These are phyloP conservation scores for Drosophila neonasuta DNA, from an alignment of 2,888 invertebrate species.

Conservation along the genomic window DNA sequence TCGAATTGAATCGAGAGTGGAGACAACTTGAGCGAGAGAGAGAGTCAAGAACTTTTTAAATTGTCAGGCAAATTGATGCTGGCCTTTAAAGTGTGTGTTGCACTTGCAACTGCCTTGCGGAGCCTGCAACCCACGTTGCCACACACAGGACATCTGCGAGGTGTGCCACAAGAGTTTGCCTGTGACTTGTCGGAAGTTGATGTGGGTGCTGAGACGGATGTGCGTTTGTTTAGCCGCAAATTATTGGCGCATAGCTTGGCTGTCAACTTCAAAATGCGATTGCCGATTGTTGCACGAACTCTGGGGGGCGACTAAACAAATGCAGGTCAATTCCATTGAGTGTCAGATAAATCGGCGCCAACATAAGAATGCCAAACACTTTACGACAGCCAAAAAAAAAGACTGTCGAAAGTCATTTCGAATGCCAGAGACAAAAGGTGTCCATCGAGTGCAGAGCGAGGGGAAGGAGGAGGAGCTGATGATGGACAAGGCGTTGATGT, in stretches of 20 bases:
- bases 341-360: slow-evolving; percentile 45
- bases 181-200: not conserved
- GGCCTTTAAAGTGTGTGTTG: slow-evolving; percentile 2
- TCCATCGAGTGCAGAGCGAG: not conserved
- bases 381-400: slow-evolving; percentile 32
- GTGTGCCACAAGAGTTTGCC: not conserved
- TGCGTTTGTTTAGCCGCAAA: slow-evolving; percentile 8
- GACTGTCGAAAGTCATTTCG: slow-evolving; percentile 41
- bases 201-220: not conserved
- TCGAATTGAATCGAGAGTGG: not conserved
- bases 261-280: too few relatives aligned
- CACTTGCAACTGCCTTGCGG: slow-evolving; percentile 5
- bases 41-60: not conserved
- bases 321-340: slow-evolving; percentile 59
- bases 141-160: not conserved
- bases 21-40: not conserved
- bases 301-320: slow-evolving; percentile 35
- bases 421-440: slow-evolving; percentile 35
- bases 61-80: not conserved
- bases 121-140: not conserved
- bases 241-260: slow-evolving; percentile 21
- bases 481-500: slow-evolving; percentile 36
- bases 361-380: slow-evolving; percentile 38
- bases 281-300: slow-evolving; percentile 2
- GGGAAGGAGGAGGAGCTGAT: not conserved